Conservation (phyloP, 2,797 vertebrate genomes). For the Tokudaia tokunoshimensis region DNA sequence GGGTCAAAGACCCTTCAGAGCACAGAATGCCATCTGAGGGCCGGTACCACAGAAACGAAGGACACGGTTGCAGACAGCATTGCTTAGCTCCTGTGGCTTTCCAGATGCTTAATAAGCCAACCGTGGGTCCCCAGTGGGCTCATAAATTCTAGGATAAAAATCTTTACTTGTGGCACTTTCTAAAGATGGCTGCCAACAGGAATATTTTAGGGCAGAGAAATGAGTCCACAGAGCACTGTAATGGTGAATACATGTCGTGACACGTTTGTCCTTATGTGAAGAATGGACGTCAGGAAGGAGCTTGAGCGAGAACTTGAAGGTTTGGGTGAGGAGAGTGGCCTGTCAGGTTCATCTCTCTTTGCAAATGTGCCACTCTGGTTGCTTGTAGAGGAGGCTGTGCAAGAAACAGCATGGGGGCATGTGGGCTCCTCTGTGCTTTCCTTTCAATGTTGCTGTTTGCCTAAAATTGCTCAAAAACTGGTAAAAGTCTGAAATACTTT, state of each 20-base stretch:
- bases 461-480: neutral
- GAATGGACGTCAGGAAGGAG: neutral
- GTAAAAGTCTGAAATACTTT: neutral
- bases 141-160: constrained; percentile 16
- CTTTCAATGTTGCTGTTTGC: neutral
- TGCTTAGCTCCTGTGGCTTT: neutral
- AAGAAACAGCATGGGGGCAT: fast-evolving
- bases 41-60: neutral
- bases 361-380: neutral
- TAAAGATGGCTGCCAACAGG: neutral
- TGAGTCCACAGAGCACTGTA: neutral
- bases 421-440: neutral
- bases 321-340: neutral
- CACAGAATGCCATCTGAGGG: neutral
- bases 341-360: fast-evolving
- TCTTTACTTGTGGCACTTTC: neutral
- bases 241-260: neutral
- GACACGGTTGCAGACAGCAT: neutral
- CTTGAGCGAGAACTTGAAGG: neutral
- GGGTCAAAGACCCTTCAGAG: neutral
- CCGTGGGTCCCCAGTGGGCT: neutral
- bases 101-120: constrained; percentile 33
- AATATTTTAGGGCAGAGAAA: neutral
- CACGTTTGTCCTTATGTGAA: neutral
- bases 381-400: neutral